Conservation (phyloP, 1,140 invertebrate species). For the Apis cerana region DNA sequence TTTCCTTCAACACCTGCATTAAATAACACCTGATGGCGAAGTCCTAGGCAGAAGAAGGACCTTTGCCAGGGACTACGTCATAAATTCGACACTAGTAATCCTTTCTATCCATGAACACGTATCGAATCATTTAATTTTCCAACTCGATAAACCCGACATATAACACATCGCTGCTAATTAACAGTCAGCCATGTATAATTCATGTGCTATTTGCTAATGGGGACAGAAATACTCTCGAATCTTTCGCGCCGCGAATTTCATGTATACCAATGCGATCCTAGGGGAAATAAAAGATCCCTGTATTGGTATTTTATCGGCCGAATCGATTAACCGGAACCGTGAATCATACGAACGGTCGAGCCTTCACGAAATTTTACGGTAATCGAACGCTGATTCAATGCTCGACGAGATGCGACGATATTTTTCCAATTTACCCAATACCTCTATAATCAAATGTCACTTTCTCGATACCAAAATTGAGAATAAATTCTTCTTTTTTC, state of each 20-base stretch:
- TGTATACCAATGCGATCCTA: not conserved
- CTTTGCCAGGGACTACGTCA: not conserved
- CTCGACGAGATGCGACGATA: not conserved
- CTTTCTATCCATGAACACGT: conserved; percentile 3
- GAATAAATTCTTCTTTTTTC: too few relatives aligned
- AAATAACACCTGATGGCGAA: not conserved
- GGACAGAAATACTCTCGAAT: conserved; percentile 42
- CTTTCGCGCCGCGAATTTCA: conserved; percentile 35
- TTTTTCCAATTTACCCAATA: not conserved
- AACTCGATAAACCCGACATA: conserved; percentile 47
- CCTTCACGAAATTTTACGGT: not conserved
- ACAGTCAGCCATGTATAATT: conserved; percentile 46
- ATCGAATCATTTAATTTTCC: conserved; percentile 46
- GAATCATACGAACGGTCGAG: conserved; percentile 22
- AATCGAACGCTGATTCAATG: not conserved
- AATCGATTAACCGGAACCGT: conserved; percentile 40
- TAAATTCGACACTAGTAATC: not conserved
- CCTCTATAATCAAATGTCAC: too few relatives aligned
- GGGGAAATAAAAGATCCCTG: not conserved
- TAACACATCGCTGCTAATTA: conserved; percentile 45
- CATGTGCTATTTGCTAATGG: conserved; percentile 55
- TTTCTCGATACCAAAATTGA: too few relatives aligned
- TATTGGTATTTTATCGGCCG: conserved; percentile 1
- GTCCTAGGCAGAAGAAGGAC: not conserved
- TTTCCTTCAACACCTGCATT: not conserved